These are phyloP conservation scores for Beroe ovata DNA, from an alignment of 37 sponge, comb jelly and placozoan species.

Conservation along the genomic window DNA sequence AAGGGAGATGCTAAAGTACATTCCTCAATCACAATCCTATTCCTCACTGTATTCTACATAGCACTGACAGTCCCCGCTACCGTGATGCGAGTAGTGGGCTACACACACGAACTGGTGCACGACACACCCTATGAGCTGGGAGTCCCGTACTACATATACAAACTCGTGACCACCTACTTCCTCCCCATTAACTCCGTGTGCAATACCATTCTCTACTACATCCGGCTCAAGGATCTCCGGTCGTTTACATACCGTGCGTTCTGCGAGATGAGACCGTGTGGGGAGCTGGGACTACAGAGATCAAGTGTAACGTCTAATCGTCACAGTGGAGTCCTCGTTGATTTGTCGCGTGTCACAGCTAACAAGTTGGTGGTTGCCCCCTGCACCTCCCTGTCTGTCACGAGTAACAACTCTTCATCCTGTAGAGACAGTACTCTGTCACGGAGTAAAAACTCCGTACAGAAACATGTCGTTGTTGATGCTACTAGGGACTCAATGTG, in stretches of 20 bases:
- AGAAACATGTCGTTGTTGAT: too few relatives aligned
- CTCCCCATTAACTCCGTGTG: conserved; percentile 58
- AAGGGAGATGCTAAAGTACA: conserved; percentile 51
- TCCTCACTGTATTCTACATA: conserved; percentile 13
- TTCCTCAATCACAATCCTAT: conserved; percentile 24
- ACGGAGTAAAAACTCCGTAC: too few relatives aligned
- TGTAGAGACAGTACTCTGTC: background rate
- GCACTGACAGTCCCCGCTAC: conserved; percentile 36
- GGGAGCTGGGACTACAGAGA: background rate
- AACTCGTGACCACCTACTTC: conserved; percentile 4
- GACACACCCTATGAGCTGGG: background rate
- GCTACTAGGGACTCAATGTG: too few relatives aligned
- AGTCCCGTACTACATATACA: background rate
- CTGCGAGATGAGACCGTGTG: background rate
- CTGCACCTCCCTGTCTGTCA: background rate
- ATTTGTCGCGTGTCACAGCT: background rate
- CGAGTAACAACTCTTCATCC: background rate
- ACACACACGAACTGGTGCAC: conserved; percentile 1
- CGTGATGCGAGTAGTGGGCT: conserved; percentile 2
- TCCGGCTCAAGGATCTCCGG: conserved; percentile 20
- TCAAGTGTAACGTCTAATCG: background rate
- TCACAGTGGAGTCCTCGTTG: background rate
- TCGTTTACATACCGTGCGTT: background rate
- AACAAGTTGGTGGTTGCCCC: background rate
- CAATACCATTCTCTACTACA: conserved; percentile 33